These are phyloP conservation scores for Smutsia temminckii DNA, from an alignment of 2,797 vertebrate genomes.

Conservation along the genomic window DNA sequence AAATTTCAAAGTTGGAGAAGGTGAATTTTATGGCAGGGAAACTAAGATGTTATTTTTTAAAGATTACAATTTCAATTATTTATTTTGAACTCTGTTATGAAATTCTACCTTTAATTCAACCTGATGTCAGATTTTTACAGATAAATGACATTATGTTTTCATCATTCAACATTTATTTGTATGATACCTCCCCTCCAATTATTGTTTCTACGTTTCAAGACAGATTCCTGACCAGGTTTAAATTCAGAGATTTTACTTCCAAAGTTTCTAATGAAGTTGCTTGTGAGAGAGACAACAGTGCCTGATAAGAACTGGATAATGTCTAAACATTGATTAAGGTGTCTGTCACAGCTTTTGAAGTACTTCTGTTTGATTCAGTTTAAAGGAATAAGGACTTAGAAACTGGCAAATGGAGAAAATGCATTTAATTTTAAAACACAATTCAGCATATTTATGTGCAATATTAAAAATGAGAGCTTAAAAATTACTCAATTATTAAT, in stretches of 20 bases:
- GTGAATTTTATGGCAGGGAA: not conserved
- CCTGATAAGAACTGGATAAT: conserved; percentile 8
- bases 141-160: not conserved
- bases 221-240: not conserved
- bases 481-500: not conserved
- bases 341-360: conserved; percentile 41
- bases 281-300: conserved; percentile 20
- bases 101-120: not conserved
- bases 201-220: not conserved
- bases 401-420: conserved; percentile 16
- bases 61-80: not conserved
- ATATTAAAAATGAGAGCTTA: conserved; percentile 1
- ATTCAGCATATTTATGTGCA: conserved; percentile 18
- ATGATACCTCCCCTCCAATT: not conserved
- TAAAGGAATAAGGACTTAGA: conserved; percentile 42
- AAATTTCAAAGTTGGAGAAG: not conserved
- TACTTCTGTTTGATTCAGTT: conserved; percentile 50
- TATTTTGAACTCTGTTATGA: conserved; percentile 26
- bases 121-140: not conserved
- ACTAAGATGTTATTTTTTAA: not conserved
- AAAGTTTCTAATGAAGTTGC: conserved; percentile 69
- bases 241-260: conserved; percentile 45
- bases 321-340: conserved; percentile 50
- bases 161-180: not conserved
- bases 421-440: conserved; percentile 29